Conservation (phyloP, 1,140 invertebrate species). For the Yoshiicerus persimilis region DNA sequence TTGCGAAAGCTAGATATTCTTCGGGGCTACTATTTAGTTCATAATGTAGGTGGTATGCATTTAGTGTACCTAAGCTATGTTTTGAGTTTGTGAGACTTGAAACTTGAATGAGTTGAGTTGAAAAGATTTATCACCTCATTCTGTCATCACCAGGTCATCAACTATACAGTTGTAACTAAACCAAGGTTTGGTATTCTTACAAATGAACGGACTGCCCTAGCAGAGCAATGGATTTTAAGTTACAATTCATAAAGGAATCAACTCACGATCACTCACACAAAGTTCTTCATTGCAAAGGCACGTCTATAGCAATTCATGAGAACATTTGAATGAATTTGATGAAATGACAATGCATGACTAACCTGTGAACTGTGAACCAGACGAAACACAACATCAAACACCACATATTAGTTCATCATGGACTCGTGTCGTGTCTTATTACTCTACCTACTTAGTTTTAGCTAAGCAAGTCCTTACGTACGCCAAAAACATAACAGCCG, state of each 20-base stretch:
- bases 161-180: not conserved
- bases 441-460: too few relatives aligned
- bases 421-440: not conserved
- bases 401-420: not conserved
- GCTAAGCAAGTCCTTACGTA: not conserved
- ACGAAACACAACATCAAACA: not conserved
- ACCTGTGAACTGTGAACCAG: not conserved
- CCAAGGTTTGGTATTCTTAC: not conserved
- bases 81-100: not conserved
- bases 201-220: not conserved
- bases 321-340: not conserved
- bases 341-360: not conserved
- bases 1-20: not conserved
- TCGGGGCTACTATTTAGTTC: not conserved
- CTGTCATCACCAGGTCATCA: constrained; percentile 5
- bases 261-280: not conserved
- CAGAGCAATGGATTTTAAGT: not conserved
- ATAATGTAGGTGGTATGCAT: too few relatives aligned
- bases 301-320: not conserved
- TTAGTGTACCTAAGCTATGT: not conserved
- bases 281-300: not conserved
- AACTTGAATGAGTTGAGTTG: not conserved
- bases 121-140: constrained; percentile 11
- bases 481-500: not conserved
- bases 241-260: not conserved